phyloP scores from a whole-genome alignment of 2,113 vertebrate species.

The Passer montanus region DNA sequence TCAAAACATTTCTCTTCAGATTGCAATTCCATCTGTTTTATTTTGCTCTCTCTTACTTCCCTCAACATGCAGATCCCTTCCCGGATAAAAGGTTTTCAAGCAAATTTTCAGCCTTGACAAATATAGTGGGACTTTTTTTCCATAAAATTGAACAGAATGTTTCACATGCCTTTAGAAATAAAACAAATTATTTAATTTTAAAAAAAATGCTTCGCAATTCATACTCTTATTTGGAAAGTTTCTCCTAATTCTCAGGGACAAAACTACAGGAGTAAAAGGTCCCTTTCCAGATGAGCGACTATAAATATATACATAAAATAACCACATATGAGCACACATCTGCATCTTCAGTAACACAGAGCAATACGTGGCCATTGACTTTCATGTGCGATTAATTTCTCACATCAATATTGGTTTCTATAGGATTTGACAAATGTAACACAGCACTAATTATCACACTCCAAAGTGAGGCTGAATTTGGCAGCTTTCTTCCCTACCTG shows the following conservation, averaged over 20 bases:
- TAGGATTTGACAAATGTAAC: background rate
- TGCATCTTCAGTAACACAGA: background rate
- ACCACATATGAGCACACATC: fast-evolving
- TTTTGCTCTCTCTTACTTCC: background rate
- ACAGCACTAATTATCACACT: background rate
- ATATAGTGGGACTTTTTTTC: background rate
- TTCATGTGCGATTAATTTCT: background rate
- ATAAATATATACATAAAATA: background rate
- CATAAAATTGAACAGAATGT: background rate
- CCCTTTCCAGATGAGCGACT: background rate
- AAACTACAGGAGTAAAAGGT: background rate
- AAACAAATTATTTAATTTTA: background rate
- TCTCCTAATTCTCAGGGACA: background rate
- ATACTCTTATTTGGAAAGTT: background rate
- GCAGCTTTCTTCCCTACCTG: background rate
- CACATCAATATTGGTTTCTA: background rate
- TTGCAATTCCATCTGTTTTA: background rate
- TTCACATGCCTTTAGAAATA: background rate
- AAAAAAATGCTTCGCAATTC: background rate
- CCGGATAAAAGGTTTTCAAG: background rate
- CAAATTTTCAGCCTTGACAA: background rate
- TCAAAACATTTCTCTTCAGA: background rate
- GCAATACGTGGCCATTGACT: background rate
- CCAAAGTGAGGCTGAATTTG: background rate
- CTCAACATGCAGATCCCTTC: fast-evolving